Base-by-base conservation (phyloP, 2,888 invertebrate species). In the Spilosoma lubricipeda region DNA sequence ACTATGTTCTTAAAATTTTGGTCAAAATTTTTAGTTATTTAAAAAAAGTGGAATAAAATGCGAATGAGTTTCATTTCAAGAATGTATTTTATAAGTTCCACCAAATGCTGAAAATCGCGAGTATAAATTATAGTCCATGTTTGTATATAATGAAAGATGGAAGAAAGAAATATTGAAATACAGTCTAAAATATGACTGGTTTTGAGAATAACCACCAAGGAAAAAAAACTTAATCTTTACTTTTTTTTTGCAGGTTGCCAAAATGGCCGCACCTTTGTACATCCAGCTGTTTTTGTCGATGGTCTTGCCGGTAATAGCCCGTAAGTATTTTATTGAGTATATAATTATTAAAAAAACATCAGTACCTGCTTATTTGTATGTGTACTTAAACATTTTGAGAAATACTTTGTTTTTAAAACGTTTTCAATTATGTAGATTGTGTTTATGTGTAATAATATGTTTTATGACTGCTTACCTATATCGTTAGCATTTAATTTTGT, bases 231-330 rank as follows among this genome's bases (percentile, higher is more conserved):
- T 67, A 65, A 77, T 65, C 52, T 63, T 52, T 76, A 2, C 67
- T 74, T 77, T 79, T 87, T 83, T 79, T 91, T 90, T 59, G 39
- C 89, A 91, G 90, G 78, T 81, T 70, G 78, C 75, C 82, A 85
- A 73, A 72, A 93, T 93, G 93, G 88, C 85, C 75, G 76, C 82
- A 15, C 73, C 80, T 74, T 65, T 89, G 75, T 76, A 86, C 71
- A 76, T 92, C 59, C 90, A 89, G 77, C 79, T 92, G 81, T 73
- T 91, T 30, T 70, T 91, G n/a, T 86, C 87, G 66, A 81, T 85
- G 63, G 71, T 89, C 45, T 84, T 86, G 63, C 86, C 90, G 56
- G 87, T 82, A 42, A 79, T 89, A 75, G 92, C 92, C 70, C 93
- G 93, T 93, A 81, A 87, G 89, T 88, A 74, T 73, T 71, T 56